A percentile compares a stretch with the other conserved stretches of the same genome.
Evolutionary conservation across 2,888 invertebrate genomes (phyloP).

Genomic region (Minunthozetes semirufus): DNA sequence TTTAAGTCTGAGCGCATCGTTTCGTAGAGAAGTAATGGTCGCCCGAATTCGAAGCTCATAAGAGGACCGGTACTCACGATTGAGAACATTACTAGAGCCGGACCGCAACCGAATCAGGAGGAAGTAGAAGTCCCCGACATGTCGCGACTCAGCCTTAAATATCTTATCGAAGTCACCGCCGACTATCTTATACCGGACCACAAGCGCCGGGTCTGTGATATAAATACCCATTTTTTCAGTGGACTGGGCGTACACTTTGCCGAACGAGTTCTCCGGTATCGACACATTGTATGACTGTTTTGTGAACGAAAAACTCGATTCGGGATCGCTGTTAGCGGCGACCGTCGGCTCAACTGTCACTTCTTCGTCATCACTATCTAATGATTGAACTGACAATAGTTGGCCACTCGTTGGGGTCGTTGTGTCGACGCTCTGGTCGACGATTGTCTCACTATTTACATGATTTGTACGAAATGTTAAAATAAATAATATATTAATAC

Average conservation of each 20-base stretch:
- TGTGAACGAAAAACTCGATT: constrained; percentile 55
- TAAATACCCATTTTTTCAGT: constrained; percentile 73
- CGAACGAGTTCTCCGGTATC: constrained; percentile 84
- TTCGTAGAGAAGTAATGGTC: constrained; percentile 51
- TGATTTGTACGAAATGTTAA: constrained; percentile 11
- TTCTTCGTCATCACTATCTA: constrained; percentile 14
- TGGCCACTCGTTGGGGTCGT: neutral
- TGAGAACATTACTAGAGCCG: constrained; percentile 76
- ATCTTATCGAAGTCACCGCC: constrained; percentile 80
- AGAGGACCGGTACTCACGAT: constrained; percentile 79
- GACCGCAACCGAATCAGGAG: constrained; percentile 79
- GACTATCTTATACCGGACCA: constrained; percentile 74
- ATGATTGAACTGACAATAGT: neutral
- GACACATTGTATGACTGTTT: constrained; percentile 72
- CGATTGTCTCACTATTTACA: constrained; percentile 25
- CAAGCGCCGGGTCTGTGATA: constrained; percentile 49
- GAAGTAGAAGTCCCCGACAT: constrained; percentile 90
- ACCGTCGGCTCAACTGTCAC: neutral
- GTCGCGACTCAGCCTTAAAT: constrained; percentile 81
- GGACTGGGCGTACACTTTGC: constrained; percentile 69
- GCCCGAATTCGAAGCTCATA: constrained; percentile 73
- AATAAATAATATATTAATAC: constrained; percentile 12
- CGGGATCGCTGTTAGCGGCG: neutral
- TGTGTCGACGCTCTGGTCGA: constrained; percentile 6
- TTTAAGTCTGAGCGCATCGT: constrained; percentile 55